A percentile compares a stretch with the other conserved stretches of the same genome.
Evolutionary conservation across 2,888 invertebrate species (phyloP).

Genomic region (Priocnemis perturbator): DNA sequence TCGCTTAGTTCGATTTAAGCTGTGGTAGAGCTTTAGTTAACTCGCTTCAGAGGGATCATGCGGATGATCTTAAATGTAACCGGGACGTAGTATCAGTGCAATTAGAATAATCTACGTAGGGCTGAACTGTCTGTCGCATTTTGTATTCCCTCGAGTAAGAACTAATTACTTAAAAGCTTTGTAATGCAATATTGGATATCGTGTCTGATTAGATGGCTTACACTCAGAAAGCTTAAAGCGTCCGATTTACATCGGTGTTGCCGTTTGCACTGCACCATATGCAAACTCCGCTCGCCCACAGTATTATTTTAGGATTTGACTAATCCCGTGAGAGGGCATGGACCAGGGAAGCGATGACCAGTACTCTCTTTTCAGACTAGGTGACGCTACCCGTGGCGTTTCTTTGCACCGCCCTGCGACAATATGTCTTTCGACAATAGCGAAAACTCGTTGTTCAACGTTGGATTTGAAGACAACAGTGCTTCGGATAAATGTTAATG

Average conservation of each 20-base stretch:
- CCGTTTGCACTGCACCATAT: slow-evolving; percentile 39
- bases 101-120: background rate
- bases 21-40: too few relatives aligned
- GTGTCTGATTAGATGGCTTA: slow-evolving; percentile 7
- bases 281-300: slow-evolving; percentile 36
- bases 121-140: background rate
- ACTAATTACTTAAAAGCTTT: too few relatives aligned
- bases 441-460: too few relatives aligned
- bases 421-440: too few relatives aligned
- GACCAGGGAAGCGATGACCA: slow-evolving; percentile 47
- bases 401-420: slow-evolving; percentile 6
- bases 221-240: background rate
- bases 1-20: too few relatives aligned
- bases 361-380: slow-evolving; percentile 26
- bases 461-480: background rate
- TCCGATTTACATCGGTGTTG: slow-evolving; percentile 40
- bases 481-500: background rate
- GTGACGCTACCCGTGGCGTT: slow-evolving; percentile 17
- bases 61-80: too few relatives aligned
- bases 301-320: slow-evolving; percentile 61
- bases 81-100: too few relatives aligned
- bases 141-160: background rate
- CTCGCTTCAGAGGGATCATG: too few relatives aligned
- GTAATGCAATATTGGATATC: too few relatives aligned
- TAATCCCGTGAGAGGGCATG: slow-evolving; percentile 57